Base-by-base conservation (phyloP, 2,797 vertebrate genomes). In the Podarcis lilfordi region DNA sequence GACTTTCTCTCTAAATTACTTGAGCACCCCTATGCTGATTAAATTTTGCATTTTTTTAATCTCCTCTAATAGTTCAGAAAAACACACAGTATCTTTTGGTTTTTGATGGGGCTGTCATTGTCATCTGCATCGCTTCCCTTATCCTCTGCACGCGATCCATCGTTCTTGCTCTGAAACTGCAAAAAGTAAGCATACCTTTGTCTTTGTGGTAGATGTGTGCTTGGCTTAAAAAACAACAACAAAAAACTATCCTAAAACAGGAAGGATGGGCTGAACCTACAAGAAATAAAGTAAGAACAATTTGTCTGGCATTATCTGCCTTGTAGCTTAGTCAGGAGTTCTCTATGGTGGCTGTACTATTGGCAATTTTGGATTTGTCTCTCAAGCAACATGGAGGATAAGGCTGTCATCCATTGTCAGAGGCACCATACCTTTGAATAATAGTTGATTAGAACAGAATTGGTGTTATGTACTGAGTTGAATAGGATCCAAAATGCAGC, bases 121-220 rank as follows among this genome's bases (percentile, higher is more conserved):
- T 98, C 55, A 95, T 97, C 80, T 99, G 99, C 93, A 88, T 98
- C 92, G 97, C 97, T 1, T 99, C 99, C 21, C 98, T 98, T 0
- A 95, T 98, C 91, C 96, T 99, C 75, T 99, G 99, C 94, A 97
- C 97, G 0, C 97, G 99, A 83, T 99, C 99, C 69, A 98, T 99
- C 37, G 72, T 98, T 32, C 98, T 99, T 86, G 98, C 98, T 23
- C 94, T 99, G 50, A 94, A 92, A 80, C 94, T 99, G 37, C 98
- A 98, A 15, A 98, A 98, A 97, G 99, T 99, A 94, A 96, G 95
- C 91, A 7, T 10, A 15, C 4, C 5, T 43, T 68, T 29, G 21
- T 37, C 43, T 78, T 9, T 19, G 0, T 80, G 27, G 13, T 91
- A 3, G 0, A 8, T 85, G 84, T 76, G 17, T 75, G 80, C 19